These are phyloP conservation scores for Acanthococcus lagerstroemiae DNA, from an alignment of 2,888 invertebrate genomes.

Conservation along the genomic window DNA sequence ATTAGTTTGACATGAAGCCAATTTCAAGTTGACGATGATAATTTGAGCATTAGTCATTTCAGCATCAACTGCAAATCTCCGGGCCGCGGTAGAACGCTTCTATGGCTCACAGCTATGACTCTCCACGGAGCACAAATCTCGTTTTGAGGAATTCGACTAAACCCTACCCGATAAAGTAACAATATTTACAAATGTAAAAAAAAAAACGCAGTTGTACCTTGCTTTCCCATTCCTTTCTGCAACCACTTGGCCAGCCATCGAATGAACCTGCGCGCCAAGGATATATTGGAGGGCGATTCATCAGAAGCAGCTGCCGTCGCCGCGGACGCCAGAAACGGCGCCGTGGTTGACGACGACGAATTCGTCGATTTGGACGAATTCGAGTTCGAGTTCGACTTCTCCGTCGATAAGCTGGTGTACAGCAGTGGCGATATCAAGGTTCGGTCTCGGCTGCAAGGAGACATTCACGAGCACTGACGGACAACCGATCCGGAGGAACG, in stretches of 20 bases:
- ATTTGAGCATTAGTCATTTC: too few species aligned
- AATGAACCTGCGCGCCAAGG: slow-evolving; percentile 19
- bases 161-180: too few species aligned
- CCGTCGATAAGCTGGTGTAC: slow-evolving; percentile 8
- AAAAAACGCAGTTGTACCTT: neutral
- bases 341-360: slow-evolving; percentile 16
- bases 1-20: too few species aligned
- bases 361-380: slow-evolving; percentile 17
- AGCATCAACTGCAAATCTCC: too few species aligned
- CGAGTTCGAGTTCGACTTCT: slow-evolving; percentile 5
- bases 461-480: slow-evolving; percentile 13
- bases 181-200: neutral
- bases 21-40: too few species aligned
- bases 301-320: slow-evolving; percentile 15
- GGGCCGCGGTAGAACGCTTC: too few species aligned
- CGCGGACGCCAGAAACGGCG: slow-evolving; percentile 7
- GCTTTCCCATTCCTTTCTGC: slow-evolving; percentile 26
- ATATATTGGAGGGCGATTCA: slow-evolving; percentile 8
- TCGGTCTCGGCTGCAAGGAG: slow-evolving; percentile 21
- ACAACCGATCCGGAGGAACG: too few species aligned
- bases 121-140: too few species aligned
- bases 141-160: too few species aligned
- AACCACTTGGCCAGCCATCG: slow-evolving; percentile 27
- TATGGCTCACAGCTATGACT: too few species aligned
- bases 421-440: slow-evolving; percentile 12